phyloP scores from a whole-genome alignment of 1,140 invertebrate genomes.

The Chelonus insularis region DNA sequence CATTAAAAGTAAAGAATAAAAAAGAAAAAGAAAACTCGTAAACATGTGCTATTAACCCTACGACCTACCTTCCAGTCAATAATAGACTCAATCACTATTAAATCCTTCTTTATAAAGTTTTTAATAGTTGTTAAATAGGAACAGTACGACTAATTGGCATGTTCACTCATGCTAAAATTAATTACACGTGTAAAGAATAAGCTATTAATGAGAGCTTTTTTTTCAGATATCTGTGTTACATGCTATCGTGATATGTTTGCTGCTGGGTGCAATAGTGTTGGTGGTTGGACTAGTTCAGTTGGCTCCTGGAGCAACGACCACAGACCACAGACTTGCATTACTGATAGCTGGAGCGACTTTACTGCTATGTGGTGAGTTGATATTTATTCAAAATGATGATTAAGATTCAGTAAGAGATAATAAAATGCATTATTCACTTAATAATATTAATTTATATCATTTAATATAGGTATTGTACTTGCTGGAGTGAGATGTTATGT shows the following conservation, averaged over 20 bases:
- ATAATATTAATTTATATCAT: background rate
- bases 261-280: constrained; percentile 75
- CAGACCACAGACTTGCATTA: constrained; percentile 72
- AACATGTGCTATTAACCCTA: no score
- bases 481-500: constrained; percentile 53
- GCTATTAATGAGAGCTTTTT: constrained; percentile 4
- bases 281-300: constrained; percentile 81
- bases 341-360: constrained; percentile 68
- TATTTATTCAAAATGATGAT: background rate
- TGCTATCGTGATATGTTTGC: constrained; percentile 72
- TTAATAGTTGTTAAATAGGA: no score
- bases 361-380: constrained; percentile 46
- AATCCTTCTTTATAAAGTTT: no score
- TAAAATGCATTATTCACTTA: background rate
- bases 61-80: no score
- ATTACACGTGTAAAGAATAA: background rate
- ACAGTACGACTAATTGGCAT: no score
- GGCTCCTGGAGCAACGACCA: constrained; percentile 77
- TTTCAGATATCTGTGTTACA: constrained; percentile 72
- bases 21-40: no score
- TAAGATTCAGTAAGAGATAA: background rate
- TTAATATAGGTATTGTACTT: constrained; percentile 48
- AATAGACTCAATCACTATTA: no score
- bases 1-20: no score
- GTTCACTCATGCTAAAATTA: background rate